phyloP scores from a whole-genome alignment of 2,888 invertebrate species.

The Aphodius granarius region DNA sequence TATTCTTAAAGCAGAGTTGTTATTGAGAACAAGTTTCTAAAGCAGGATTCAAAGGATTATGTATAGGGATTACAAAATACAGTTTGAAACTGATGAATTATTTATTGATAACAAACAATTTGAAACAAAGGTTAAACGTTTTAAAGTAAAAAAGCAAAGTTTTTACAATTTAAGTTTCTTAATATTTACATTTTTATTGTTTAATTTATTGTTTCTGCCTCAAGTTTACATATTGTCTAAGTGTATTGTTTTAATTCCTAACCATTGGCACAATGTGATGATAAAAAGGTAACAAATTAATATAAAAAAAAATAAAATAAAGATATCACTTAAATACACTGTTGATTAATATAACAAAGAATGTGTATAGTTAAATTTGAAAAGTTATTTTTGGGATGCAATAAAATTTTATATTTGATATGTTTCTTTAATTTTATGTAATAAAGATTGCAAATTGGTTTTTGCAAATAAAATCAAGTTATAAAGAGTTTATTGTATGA shows the following conservation, averaged over 20 bases:
- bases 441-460: neutral
- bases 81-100: neutral
- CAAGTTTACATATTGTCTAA: slow-evolving; percentile 43
- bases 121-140: neutral
- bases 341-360: neutral
- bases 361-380: neutral
- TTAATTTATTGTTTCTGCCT: slow-evolving; percentile 44
- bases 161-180: neutral
- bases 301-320: neutral
- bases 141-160: neutral
- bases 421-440: neutral
- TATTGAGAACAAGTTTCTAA: too few species aligned
- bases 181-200: slow-evolving; percentile 37
- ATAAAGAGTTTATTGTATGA: neutral
- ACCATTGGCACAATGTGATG: slow-evolving; percentile 39
- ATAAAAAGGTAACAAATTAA: slow-evolving; percentile 14
- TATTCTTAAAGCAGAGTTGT: too few species aligned
- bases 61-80: neutral
- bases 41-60: too few species aligned
- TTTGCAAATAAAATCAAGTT: neutral
- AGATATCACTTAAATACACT: slow-evolving; percentile 17
- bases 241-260: slow-evolving; percentile 34
- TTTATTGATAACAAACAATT: neutral
- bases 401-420: neutral
- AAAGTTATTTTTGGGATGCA: neutral